Evolutionary conservation across 2,113 vertebrate genomes (phyloP).

Genomic region (Archilochus colubris): DNA sequence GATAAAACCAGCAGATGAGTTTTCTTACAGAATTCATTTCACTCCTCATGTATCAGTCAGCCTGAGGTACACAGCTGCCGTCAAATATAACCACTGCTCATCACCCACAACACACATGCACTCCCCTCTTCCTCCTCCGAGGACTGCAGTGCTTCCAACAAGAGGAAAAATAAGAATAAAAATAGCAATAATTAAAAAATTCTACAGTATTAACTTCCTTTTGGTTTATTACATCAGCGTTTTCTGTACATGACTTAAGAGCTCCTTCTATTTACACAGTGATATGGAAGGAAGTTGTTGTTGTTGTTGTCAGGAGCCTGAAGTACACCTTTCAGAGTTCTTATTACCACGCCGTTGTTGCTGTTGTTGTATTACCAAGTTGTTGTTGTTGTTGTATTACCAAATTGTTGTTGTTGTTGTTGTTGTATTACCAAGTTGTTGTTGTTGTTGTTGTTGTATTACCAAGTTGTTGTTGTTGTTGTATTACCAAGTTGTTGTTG

Average conservation of each 20-base stretch:
- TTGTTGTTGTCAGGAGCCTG: not conserved
- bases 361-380: not conserved
- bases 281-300: constrained; percentile 31
- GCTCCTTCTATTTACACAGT: constrained; percentile 76
- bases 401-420: too few species aligned
- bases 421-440: too few species aligned
- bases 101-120: constrained; percentile 31
- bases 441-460: too few species aligned
- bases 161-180: constrained; percentile 72
- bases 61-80: not conserved
- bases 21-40: constrained; percentile 47
- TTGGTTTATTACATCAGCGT: constrained; percentile 77
- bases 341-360: too few species aligned
- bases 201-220: constrained; percentile 82
- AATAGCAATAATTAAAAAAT: constrained; percentile 82
- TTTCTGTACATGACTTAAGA: constrained; percentile 82
- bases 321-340: constrained; percentile 38
- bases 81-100: not conserved
- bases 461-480: too few species aligned
- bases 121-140: constrained; percentile 58
- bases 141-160: constrained; percentile 76
- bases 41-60: not conserved
- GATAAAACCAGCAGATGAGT: constrained; percentile 46
- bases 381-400: too few species aligned
- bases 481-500: too few species aligned